A percentile compares a stretch with the other conserved stretches of the same genome.
These are phyloP conservation scores for Lasioglossum oenotherae DNA, from an alignment of 2,888 invertebrate genomes.

Conservation along the genomic window DNA sequence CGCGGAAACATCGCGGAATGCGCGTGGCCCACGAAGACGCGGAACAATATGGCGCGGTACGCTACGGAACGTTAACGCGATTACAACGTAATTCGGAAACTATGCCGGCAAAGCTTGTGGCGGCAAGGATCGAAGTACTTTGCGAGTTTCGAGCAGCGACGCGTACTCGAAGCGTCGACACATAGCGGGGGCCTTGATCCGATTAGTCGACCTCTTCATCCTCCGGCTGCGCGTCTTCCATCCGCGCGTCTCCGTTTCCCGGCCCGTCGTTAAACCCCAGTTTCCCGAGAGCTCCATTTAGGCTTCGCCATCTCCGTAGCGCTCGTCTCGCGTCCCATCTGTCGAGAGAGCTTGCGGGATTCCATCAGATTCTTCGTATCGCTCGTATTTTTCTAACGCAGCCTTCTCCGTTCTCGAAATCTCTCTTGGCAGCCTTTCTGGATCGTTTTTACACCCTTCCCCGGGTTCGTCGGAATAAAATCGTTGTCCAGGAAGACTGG, in stretches of 20 bases:
- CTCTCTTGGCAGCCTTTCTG: neutral
- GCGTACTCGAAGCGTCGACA: slow-evolving; percentile 53
- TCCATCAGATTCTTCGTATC: neutral
- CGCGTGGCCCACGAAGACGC: slow-evolving; percentile 9
- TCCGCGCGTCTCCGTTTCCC: slow-evolving; percentile 12
- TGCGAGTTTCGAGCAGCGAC: slow-evolving; percentile 63
- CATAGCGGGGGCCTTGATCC: slow-evolving; percentile 57
- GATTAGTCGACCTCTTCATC: slow-evolving; percentile 61
- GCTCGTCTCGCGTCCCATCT: neutral
- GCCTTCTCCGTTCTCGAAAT: neutral
- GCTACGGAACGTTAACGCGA: slow-evolving; percentile 72
- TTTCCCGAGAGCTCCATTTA: neutral
- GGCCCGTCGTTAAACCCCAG: slow-evolving; percentile 10
- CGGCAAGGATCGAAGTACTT: slow-evolving; percentile 63
- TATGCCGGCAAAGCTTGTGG: slow-evolving; percentile 66
- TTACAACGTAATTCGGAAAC: slow-evolving; percentile 75
- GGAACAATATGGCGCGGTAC: slow-evolving; percentile 1
- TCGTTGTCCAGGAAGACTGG: neutral
- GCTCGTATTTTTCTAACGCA: neutral
- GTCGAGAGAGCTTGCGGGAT: neutral
- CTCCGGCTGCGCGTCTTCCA: slow-evolving; percentile 35
- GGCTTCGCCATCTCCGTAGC: neutral
- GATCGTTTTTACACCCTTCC: neutral
- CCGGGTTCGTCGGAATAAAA: neutral
- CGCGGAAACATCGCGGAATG: slow-evolving; percentile 29